phyloP scores from a whole-genome alignment of 2,797 vertebrate genomes.

The Decapterus maruadsi region DNA sequence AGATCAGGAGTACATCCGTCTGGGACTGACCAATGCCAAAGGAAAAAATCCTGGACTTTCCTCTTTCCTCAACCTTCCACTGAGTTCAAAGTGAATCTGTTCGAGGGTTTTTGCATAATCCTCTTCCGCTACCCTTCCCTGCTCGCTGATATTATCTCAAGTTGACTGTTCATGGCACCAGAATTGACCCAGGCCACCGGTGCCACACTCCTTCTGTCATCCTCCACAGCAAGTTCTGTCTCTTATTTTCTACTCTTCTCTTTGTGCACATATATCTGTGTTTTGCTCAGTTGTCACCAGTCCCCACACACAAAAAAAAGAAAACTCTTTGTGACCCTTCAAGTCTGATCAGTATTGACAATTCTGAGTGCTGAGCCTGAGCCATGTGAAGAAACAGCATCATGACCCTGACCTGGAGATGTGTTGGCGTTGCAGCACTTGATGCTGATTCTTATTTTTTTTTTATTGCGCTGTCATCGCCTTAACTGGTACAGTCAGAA shows the following conservation, averaged over 20 bases:
- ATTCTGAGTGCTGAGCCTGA: background rate
- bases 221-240: constrained; percentile 11
- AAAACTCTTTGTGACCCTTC: constrained; percentile 23
- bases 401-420: constrained; percentile 32
- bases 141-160: too few relatives aligned
- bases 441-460: constrained; percentile 7
- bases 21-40: too few relatives aligned
- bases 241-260: background rate
- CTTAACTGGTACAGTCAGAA: constrained; percentile 3
- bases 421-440: constrained; percentile 1
- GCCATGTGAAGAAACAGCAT: constrained; percentile 8
- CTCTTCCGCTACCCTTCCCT: too few relatives aligned
- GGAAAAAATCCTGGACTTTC: too few relatives aligned
- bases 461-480: constrained; percentile 10
- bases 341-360: constrained; percentile 4
- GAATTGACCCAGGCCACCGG: too few relatives aligned
- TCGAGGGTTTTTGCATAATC: too few relatives aligned
- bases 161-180: too few relatives aligned
- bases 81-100: too few relatives aligned
- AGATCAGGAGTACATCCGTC: too few relatives aligned
- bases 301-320: background rate
- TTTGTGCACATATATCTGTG: constrained; percentile 15
- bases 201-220: too few relatives aligned
- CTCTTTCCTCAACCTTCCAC: too few relatives aligned
- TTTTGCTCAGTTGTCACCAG: constrained; percentile 30